phyloP scores from a whole-genome alignment of 2,888 invertebrate species.

The Druceiella hillmani region DNA sequence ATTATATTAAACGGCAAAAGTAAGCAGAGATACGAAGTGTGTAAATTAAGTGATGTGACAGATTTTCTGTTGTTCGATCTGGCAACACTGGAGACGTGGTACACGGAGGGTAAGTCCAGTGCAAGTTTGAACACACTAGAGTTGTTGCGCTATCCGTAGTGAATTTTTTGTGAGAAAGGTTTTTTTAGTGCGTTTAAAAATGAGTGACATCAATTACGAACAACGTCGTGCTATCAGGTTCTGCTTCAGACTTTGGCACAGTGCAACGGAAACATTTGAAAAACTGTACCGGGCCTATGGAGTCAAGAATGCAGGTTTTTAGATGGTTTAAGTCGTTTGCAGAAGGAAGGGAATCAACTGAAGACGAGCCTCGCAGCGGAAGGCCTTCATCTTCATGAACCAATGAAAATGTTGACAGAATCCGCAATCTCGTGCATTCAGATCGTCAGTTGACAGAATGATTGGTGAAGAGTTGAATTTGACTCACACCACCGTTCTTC shows the following conservation, averaged over 20 bases:
- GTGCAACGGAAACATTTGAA: constrained; percentile 20
- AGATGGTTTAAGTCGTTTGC: constrained; percentile 14
- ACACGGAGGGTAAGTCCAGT: no score
- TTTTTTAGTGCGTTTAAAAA: constrained; percentile 14
- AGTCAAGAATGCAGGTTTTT: constrained; percentile 19
- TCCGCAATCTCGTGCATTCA: no score
- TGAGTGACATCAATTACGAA: constrained; percentile 17
- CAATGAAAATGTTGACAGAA: background rate
- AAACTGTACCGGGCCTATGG: constrained; percentile 20
- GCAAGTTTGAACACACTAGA: no score
- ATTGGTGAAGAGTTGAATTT: background rate
- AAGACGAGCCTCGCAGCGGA: background rate
- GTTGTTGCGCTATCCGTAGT: constrained; percentile 8
- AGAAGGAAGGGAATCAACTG: background rate
- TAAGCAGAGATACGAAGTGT: no score
- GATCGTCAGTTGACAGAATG: constrained; percentile 1
- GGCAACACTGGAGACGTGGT: no score
- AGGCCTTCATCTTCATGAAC: background rate
- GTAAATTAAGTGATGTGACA: no score
- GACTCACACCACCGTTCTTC: constrained; percentile 1
- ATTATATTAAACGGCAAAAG: no score
- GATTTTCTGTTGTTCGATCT: no score
- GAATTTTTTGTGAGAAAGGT: constrained; percentile 12
- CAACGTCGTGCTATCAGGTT: constrained; percentile 19
- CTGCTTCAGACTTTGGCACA: constrained; percentile 22